Percentiles rank a stretch among this genome's conserved stretches.
Conservation (phyloP, 2,797 vertebrate species). For the Nannoperca obscura region DNA sequence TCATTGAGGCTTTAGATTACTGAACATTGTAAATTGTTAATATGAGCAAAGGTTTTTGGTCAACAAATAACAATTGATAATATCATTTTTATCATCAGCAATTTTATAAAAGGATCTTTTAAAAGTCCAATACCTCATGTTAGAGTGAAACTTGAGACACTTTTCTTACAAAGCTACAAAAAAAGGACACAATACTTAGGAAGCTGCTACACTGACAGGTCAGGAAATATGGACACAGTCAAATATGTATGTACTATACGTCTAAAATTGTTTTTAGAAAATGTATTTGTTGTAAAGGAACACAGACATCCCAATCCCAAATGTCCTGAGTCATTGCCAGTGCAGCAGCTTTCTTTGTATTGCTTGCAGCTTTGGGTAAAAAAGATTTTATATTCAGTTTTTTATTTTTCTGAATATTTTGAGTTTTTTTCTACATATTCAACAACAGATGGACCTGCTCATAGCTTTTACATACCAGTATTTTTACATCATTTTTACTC, state of each 20-base stretch:
- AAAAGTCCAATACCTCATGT: slow-evolving; percentile 54
- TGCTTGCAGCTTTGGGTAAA: slow-evolving; percentile 39
- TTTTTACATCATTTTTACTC: slow-evolving; percentile 65
- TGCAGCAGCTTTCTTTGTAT: slow-evolving; percentile 32
- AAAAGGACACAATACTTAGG: slow-evolving; percentile 14
- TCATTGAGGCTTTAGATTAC: neutral
- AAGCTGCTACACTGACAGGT: slow-evolving; percentile 21
- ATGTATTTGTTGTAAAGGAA: slow-evolving; percentile 2
- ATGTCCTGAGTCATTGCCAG: slow-evolving; percentile 6
- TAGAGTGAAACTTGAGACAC: slow-evolving; percentile 24
- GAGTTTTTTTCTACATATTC: slow-evolving; percentile 52
- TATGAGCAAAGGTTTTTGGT: neutral
- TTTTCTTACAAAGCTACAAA: slow-evolving; percentile 30
- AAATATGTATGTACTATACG: neutral
- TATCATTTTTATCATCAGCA: slow-evolving; percentile 8
- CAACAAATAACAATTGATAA: slow-evolving; percentile 8
- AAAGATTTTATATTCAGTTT: slow-evolving; percentile 44
- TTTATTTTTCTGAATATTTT: slow-evolving; percentile 39
- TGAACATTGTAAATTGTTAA: slow-evolving; percentile 14
- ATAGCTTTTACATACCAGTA: slow-evolving; percentile 64
- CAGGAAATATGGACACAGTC: neutral
- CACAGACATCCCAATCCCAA: neutral
- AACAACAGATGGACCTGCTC: slow-evolving; percentile 76
- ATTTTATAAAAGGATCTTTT: slow-evolving; percentile 39
- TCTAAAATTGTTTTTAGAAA: neutral